Evolutionary conservation across 2,888 invertebrate genomes (phyloP).

Genomic region (Idaea biselata): DNA sequence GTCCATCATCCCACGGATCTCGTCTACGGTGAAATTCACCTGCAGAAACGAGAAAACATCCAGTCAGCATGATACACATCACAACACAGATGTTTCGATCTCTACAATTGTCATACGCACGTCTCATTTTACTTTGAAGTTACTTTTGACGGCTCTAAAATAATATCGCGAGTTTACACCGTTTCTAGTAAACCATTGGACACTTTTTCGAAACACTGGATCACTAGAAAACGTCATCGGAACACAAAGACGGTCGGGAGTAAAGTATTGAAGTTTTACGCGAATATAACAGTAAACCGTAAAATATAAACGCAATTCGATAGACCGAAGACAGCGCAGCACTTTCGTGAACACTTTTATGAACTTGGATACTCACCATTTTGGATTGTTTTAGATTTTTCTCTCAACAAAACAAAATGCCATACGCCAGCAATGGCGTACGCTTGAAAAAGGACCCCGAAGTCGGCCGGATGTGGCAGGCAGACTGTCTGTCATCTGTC

Average conservation of each 20-base stretch:
- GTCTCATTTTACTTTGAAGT: slow-evolving; percentile 42
- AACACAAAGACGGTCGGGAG: slow-evolving; percentile 62
- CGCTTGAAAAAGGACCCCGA: slow-evolving; percentile 87
- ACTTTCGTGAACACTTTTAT: slow-evolving; percentile 53
- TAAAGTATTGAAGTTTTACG: slow-evolving; percentile 40
- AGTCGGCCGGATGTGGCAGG: slow-evolving; percentile 64
- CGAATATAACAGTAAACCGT: slow-evolving; percentile 26
- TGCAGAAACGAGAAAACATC: slow-evolving; percentile 74
- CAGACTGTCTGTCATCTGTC: slow-evolving; percentile 19
- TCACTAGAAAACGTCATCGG: slow-evolving; percentile 71
- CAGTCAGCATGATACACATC: slow-evolving; percentile 52
- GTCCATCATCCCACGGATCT: slow-evolving; percentile 99
- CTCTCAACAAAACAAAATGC: slow-evolving; percentile 84
- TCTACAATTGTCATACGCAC: slow-evolving; percentile 52
- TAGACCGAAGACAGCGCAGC: slow-evolving; percentile 46
- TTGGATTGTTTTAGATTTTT: slow-evolving; percentile 91
- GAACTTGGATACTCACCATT: slow-evolving; percentile 83
- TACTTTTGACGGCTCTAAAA: slow-evolving; percentile 10
- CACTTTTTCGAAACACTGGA: slow-evolving; percentile 50
- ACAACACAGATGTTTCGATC: slow-evolving; percentile 53
- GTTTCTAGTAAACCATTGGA: slow-evolving; percentile 22
- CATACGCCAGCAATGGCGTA: slow-evolving; percentile 94
- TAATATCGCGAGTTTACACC: not conserved
- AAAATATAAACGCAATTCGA: slow-evolving; percentile 57
- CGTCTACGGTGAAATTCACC: slow-evolving; percentile 99